Conservation (phyloP, 2,888 invertebrate genomes). For the Dicyrtomina minuta region DNA sequence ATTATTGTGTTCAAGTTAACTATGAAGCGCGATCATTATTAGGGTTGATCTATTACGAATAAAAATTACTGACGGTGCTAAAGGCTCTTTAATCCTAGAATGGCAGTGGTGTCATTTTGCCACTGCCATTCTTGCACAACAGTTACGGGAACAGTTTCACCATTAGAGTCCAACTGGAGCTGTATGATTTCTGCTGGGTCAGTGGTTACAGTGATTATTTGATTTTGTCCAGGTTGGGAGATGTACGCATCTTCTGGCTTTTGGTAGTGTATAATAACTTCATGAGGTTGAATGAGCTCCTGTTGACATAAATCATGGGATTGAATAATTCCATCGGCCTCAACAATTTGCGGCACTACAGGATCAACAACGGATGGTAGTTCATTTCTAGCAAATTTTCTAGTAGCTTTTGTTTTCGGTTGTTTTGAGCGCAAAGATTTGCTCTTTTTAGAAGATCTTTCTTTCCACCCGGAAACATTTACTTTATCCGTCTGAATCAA, state of each 20-base stretch:
- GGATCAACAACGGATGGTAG: not conserved
- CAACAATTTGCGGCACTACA: not conserved
- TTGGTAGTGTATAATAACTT: constrained; percentile 31
- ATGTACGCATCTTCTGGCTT: constrained; percentile 4
- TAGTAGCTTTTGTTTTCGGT: constrained; percentile 3
- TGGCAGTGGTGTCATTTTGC: not conserved
- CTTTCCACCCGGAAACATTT: constrained; percentile 29
- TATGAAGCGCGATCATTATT: too few species aligned
- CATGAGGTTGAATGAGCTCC: constrained; percentile 23
- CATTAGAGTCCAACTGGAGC: constrained; percentile 26
- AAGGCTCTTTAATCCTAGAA: not conserved
- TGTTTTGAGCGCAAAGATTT: not conserved
- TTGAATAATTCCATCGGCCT: constrained; percentile 12
- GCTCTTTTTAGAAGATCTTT: constrained; percentile 21
- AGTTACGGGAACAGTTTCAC: constrained; percentile 4
- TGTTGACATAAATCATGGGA: constrained; percentile 14
- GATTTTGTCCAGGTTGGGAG: constrained; percentile 13
- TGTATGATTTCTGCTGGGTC: constrained; percentile 25
- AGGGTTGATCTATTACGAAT: not conserved
- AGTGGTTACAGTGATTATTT: constrained; percentile 21
- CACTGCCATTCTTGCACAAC: constrained; percentile 33
- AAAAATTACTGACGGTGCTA: not conserved
- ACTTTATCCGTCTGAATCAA: constrained; percentile 25
- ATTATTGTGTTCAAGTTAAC: too few species aligned
- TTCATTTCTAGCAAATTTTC: not conserved